These are phyloP conservation scores for Trachops cirrhosus DNA, from an alignment of 2,797 vertebrate species.

Conservation along the genomic window DNA sequence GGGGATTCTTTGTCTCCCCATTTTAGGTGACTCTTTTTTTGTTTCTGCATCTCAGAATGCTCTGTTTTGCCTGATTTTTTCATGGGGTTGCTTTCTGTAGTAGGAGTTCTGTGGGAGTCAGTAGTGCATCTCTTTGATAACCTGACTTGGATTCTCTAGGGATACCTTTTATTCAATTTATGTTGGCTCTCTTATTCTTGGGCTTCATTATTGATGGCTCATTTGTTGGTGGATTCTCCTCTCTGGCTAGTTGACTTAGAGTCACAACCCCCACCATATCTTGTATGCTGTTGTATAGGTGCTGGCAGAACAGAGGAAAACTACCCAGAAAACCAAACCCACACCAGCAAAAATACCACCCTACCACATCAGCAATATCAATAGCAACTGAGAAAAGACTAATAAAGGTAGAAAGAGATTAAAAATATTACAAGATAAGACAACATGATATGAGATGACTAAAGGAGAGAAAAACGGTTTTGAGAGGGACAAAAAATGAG, in stretches of 20 bases:
- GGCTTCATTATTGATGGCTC: neutral
- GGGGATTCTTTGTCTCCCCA: neutral
- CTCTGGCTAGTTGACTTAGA: neutral
- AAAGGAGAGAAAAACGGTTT: neutral
- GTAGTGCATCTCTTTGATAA: neutral
- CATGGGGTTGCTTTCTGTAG: neutral
- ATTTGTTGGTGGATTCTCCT: neutral
- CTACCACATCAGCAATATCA: neutral
- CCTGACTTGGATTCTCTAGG: neutral
- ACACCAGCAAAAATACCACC: neutral
- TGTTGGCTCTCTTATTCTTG: neutral
- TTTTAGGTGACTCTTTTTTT: neutral
- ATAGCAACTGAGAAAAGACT: neutral
- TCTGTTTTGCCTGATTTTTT: neutral
- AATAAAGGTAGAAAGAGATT: neutral
- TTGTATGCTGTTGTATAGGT: neutral
- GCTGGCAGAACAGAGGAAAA: neutral
- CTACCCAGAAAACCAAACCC: neutral
- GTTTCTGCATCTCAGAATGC: neutral
- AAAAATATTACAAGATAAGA: neutral
- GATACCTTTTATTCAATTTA: neutral
- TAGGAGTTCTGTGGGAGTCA: neutral
- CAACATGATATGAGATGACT: neutral
- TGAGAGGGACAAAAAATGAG: neutral
- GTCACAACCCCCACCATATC: neutral